Conservation (phyloP, 2,797 vertebrate genomes). For the Acanthopagrus latus region DNA sequence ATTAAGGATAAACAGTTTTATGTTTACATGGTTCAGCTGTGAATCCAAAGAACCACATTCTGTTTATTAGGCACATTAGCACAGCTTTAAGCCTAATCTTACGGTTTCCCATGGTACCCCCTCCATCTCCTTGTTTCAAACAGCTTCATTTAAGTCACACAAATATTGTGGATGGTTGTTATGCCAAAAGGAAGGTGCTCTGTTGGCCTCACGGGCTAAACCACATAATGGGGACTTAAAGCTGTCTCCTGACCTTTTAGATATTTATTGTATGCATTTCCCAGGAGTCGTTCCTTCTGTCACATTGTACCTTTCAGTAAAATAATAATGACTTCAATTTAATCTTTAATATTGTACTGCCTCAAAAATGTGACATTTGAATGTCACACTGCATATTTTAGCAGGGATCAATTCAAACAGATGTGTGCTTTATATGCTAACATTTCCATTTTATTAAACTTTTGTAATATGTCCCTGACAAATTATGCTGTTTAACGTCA, state of each 20-base stretch:
- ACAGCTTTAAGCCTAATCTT: not conserved
- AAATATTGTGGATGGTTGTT: not conserved
- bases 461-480: constrained; percentile 8
- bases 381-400: constrained; percentile 42
- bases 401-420: not conserved
- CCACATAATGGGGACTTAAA: not conserved
- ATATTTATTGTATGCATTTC: constrained; percentile 31
- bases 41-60: constrained; percentile 6
- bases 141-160: constrained; percentile 11
- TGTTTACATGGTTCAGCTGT: constrained; percentile 4
- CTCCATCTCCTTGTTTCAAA: not conserved
- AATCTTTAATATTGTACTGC: constrained; percentile 21
- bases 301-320: not conserved
- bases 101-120: not conserved
- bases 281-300: not conserved
- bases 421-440: not conserved
- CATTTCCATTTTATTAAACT: not conserved
- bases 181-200: not conserved
- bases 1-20: not conserved
- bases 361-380: constrained; percentile 39
- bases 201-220: constrained; percentile 13
- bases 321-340: constrained; percentile 13
- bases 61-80: not conserved
- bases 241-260: constrained; percentile 21
- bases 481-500: not conserved